Conservation (phyloP, 2,888 invertebrate genomes). For the Atrina japonica region DNA sequence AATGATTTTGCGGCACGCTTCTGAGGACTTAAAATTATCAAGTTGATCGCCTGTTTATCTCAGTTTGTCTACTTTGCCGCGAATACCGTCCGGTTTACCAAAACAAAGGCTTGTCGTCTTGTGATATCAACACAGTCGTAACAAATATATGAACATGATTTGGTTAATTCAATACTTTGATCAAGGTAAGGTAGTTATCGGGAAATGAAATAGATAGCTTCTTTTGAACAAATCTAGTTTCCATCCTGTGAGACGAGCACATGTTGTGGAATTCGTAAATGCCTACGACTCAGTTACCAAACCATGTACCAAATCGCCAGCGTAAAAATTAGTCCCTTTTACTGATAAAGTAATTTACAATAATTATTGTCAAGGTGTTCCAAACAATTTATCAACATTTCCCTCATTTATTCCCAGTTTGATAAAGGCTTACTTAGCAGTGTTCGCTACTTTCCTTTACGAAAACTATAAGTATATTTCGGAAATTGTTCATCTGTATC, state of each 20-base stretch:
- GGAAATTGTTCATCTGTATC: no score
- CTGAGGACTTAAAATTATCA: constrained; percentile 37
- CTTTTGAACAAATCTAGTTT: constrained; percentile 24
- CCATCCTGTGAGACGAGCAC: constrained; percentile 10
- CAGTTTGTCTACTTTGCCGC: constrained; percentile 28
- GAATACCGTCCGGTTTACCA: constrained; percentile 38
- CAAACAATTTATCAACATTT: constrained; percentile 37
- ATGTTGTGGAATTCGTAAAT: constrained; percentile 38
- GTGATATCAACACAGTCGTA: constrained; percentile 34
- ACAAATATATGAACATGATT: constrained; percentile 31
- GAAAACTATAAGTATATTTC: no score
- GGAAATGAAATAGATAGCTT: constrained; percentile 46
- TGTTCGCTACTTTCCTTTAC: neutral
- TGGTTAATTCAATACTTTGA: constrained; percentile 43
- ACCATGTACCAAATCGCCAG: constrained; percentile 29
- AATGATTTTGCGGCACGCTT: constrained; percentile 38
- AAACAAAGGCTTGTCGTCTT: constrained; percentile 40
- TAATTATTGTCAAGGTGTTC: constrained; percentile 25
- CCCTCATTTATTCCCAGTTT: constrained; percentile 30
- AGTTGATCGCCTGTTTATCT: constrained; percentile 36
- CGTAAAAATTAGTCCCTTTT: constrained; percentile 34
- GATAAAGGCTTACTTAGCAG: neutral
- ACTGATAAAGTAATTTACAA: constrained; percentile 43
- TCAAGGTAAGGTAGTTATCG: constrained; percentile 41
- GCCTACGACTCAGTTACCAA: constrained; percentile 35